These are phyloP conservation scores for Griposia aprilina DNA, from an alignment of 2,888 invertebrate genomes.

Conservation along the genomic window DNA sequence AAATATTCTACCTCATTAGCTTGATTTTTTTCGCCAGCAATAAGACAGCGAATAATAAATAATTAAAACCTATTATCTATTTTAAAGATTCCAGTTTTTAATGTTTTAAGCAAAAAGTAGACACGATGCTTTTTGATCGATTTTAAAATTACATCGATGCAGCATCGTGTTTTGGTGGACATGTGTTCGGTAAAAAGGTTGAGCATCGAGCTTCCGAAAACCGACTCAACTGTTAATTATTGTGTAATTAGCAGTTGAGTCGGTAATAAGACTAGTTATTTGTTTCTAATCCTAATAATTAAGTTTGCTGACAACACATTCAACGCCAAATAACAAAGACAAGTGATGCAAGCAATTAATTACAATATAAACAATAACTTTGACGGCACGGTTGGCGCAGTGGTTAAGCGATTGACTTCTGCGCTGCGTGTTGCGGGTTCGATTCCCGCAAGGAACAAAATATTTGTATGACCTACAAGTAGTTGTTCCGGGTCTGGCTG, in stretches of 20 bases:
- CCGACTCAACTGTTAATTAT: neutral
- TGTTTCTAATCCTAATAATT: neutral
- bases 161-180: neutral
- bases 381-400: too few species aligned
- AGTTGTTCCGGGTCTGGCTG: too few species aligned
- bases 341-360: slow-evolving; percentile 12
- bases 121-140: neutral
- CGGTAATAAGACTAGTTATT: too few species aligned
- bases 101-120: neutral
- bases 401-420: too few species aligned
- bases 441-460: too few species aligned
- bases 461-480: too few species aligned
- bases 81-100: neutral
- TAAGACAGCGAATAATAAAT: neutral
- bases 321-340: neutral
- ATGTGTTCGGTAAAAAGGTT: neutral
- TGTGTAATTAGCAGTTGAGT: too few species aligned
- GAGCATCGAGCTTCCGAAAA: neutral
- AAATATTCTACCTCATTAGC: slow-evolving; percentile 9
- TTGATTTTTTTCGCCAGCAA: too few species aligned
- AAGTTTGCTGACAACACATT: neutral
- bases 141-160: neutral
- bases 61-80: neutral
- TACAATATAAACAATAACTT: slow-evolving; percentile 15
- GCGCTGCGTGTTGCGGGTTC: too few species aligned